These are phyloP conservation scores for Ischnus inquisitorius DNA, from an alignment of 2,888 invertebrate species.

Conservation along the genomic window DNA sequence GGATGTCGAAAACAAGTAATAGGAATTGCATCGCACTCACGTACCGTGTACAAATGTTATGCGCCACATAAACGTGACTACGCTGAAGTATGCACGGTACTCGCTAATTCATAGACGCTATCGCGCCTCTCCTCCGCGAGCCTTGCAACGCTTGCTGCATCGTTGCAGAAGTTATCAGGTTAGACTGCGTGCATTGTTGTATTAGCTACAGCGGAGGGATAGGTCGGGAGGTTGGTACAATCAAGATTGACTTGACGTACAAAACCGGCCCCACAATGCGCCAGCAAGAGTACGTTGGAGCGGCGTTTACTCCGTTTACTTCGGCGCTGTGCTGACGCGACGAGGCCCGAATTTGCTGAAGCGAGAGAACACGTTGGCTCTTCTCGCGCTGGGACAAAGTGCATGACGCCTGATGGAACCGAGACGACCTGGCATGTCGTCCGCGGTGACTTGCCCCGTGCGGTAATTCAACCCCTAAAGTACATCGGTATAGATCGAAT, in stretches of 20 bases:
- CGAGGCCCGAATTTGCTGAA: slow-evolving; percentile 70
- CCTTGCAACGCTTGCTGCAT: neutral
- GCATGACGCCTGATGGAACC: slow-evolving; percentile 65
- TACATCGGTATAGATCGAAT: neutral
- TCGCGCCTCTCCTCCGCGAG: neutral
- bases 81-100: neutral
- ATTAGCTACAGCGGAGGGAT: neutral
- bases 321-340: slow-evolving; percentile 51
- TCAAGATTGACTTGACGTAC: neutral
- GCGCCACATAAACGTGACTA: too few relatives aligned
- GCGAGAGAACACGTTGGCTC: slow-evolving; percentile 66
- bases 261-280: neutral
- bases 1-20: neutral
- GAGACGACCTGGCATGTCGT: neutral
- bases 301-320: slow-evolving; percentile 32
- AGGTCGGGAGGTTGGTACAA: neutral
- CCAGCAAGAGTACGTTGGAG: slow-evolving; percentile 14
- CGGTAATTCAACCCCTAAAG: slow-evolving; percentile 3
- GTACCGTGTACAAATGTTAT: neutral
- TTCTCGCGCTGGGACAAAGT: slow-evolving; percentile 51
- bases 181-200: neutral
- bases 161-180: neutral
- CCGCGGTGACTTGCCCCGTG: slow-evolving; percentile 1
- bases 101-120: neutral
- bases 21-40: neutral